Evolutionary conservation across 2,113 vertebrate genomes (phyloP), one percentile per base, ranked within the genome.

Genomic region (Theropithecus gelada): DNA sequence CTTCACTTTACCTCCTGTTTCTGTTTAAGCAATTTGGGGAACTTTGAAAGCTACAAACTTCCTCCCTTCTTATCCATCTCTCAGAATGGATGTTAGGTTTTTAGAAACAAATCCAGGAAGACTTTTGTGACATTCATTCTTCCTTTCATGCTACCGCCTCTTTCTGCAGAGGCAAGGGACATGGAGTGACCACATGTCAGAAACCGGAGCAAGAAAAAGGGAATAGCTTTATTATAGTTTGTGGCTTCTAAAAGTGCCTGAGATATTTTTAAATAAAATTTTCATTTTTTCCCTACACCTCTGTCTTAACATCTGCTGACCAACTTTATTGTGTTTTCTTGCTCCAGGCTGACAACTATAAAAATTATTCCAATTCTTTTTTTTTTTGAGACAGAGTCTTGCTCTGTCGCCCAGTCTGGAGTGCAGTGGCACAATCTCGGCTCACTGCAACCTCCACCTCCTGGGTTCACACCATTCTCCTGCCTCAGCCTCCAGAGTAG

Each of bases 261-360:
- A 85, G 45, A 50, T 40, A n/a, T 12, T 35, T 40, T 88, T 68
- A 64, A 30, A 64, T 32, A 32, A 16, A 91, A 66, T 64, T 55
- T 84, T 88, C 25, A 38, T 30, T 43, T 83, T 94, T 80, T 68
- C n/a, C 59, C 8, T 75, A 25, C 12, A 85, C 22, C 30, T 66
- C 30, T n/a, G 48, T 70, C 86, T 95, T 90, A 79, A 45, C 9
- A 75, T 68, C 79, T 52, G 85, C 76, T 97, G 61, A 50, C 85
- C 20, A 64, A 55, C 32, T 48, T 90, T 12, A n/a, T 57, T 50
- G 3, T 93, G 27, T 6, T 97, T 75, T 78, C 95, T 97, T 93
- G 43, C 90, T 14, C 72, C 57, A 93, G n/a, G 23, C 86, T 97
- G 59, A 32, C 89, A 78, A 66, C 78, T 95, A 4, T 93, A 97